Base-by-base conservation (phyloP, 2,888 invertebrate species). In the Geophilus truncorum region DNA sequence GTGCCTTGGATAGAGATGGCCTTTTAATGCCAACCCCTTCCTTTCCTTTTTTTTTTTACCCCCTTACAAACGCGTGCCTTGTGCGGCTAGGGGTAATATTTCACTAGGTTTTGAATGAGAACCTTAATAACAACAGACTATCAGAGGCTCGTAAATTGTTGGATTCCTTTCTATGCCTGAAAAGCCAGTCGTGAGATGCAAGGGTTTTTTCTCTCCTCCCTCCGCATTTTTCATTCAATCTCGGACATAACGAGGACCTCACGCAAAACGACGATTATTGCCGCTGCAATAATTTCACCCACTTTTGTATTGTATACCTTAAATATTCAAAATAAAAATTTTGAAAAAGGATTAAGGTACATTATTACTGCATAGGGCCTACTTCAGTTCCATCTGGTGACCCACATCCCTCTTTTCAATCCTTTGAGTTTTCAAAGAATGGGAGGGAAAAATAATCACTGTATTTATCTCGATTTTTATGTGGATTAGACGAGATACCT, bases 391-490 rank as follows among this genome's bases (percentile, higher is more conserved):
- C 70, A 70, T 70, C 70, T 70, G 70, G 70, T 70, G 70, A 70
- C 70, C 70, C 28, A 70, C 10, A 62, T 70, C 57, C 57, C 3
- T 51, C 57, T n/a, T n/a, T n/a, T 28, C 25, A 70, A 70, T 28
- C 28, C 70, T 28, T 70, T 70, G 28, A n/a, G 70, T 25, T 70
- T 28, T 28, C 10, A 70, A 28, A 23, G 70, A 28, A 28, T 25
- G 12, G 12, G 25, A 28, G 70, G 10, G 3, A 10, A 0, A 12
- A 10, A 28, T 70, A 70, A 70, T 70, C 70, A 28, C 28, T 25
- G n/a, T 70, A 70, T 70, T 70, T 70, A 70, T 70, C 70, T 70
- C 45, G 70, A 70, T 70, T 70, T 62, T 70, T 70, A 70, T 70
- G 28, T 70, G 70, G 70, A 70, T 70, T 70, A 70, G 70, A 70